These are phyloP conservation scores for Nebria brevicollis DNA, from an alignment of 2,888 invertebrate species.

Conservation along the genomic window DNA sequence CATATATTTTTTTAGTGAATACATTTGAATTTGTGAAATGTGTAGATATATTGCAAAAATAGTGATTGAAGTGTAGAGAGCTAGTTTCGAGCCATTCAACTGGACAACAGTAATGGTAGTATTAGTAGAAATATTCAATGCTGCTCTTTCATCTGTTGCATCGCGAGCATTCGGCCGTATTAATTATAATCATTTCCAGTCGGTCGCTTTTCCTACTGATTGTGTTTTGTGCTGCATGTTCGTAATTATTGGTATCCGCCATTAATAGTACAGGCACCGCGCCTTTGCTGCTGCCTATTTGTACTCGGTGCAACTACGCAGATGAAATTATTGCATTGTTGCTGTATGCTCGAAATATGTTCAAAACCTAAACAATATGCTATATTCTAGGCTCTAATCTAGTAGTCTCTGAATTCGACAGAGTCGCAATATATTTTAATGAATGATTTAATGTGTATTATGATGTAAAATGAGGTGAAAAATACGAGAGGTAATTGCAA, in stretches of 20 bases:
- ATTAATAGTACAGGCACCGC: not conserved
- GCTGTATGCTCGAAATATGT: not conserved
- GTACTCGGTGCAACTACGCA: not conserved
- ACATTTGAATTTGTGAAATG: too few species aligned
- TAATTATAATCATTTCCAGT: not conserved
- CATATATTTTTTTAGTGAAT: too few species aligned
- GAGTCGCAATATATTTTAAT: too few species aligned
- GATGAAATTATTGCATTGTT: not conserved
- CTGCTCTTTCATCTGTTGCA: not conserved
- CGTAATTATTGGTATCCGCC: not conserved
- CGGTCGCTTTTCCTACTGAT: not conserved
- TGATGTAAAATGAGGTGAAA: too few species aligned
- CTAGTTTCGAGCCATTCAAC: too few species aligned
- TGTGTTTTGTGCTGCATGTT: not conserved
- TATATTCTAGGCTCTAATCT: too few species aligned
- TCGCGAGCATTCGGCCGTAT: not conserved
- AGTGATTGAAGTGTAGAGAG: too few species aligned
- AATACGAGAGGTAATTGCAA: too few species aligned
- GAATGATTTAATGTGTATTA: too few species aligned
- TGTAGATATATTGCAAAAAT: too few species aligned
- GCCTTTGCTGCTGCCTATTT: not conserved
- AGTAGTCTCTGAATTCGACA: too few species aligned
- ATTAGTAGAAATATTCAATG: not conserved
- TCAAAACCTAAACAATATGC: not conserved
- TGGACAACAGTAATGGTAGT: not conserved